A percentile compares a stretch with the other conserved stretches of the same genome.
These are phyloP conservation scores for Bostrychus sinensis DNA, from an alignment of 2,113 vertebrate species.

Conservation along the genomic window DNA sequence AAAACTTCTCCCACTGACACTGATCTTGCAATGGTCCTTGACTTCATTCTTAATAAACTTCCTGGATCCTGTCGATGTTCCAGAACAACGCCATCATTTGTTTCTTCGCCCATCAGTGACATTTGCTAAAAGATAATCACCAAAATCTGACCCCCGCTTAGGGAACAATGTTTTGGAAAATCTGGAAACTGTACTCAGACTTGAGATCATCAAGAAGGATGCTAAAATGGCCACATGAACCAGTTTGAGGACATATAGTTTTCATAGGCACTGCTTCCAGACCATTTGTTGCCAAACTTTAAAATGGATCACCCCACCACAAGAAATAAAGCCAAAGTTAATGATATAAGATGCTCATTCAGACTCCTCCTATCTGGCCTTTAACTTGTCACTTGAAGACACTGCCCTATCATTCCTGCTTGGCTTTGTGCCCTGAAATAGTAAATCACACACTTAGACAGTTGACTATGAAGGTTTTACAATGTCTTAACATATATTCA, in stretches of 20 bases:
- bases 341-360: neutral
- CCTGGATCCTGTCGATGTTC: no score
- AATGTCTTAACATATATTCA: slow-evolving; percentile 39
- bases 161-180: no score
- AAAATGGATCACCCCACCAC: neutral
- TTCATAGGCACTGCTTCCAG: slow-evolving; percentile 4
- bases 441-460: neutral
- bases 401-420: slow-evolving; percentile 1
- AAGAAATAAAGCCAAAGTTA: neutral
- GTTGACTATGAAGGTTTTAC: slow-evolving; percentile 9
- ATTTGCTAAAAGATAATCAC: no score
- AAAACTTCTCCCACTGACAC: no score
- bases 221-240: no score
- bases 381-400: neutral
- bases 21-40: no score
- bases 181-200: no score
- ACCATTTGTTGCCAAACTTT: neutral
- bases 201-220: no score
- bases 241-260: no score
- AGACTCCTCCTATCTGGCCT: slow-evolving; percentile 20
- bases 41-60: no score
- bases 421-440: slow-evolving; percentile 6
- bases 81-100: slow-evolving; percentile 4
- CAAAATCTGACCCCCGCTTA: no score
- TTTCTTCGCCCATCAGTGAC: no score